These are phyloP conservation scores for Calliopum simillimum DNA, from an alignment of 2,888 invertebrate genomes.

Conservation along the genomic window DNA sequence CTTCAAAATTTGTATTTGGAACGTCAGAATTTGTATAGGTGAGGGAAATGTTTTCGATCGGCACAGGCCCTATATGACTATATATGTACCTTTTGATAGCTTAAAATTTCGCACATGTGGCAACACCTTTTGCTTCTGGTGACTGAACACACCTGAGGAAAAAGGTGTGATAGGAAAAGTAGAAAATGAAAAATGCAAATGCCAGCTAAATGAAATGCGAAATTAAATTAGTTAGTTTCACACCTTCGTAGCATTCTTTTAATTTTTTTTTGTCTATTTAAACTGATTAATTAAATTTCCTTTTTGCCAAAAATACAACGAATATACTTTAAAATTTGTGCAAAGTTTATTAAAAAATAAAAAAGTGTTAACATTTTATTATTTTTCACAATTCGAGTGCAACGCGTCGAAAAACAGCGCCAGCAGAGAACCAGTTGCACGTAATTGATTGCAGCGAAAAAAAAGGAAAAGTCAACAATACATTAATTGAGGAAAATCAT, in stretches of 20 bases:
- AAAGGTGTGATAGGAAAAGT: background rate
- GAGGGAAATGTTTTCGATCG: too few species aligned
- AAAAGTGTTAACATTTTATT: background rate
- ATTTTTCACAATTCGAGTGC: too few species aligned
- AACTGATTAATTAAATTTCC: background rate
- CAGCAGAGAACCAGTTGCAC: constrained; percentile 14
- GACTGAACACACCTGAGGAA: constrained; percentile 22
- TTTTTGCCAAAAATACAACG: background rate
- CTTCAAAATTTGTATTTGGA: too few species aligned
- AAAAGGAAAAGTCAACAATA: constrained; percentile 51
- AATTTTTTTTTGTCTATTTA: constrained; percentile 15
- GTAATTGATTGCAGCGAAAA: constrained; percentile 13
- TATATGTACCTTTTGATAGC: too few species aligned
- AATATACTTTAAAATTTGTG: background rate
- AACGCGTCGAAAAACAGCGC: background rate
- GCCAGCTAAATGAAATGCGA: constrained; percentile 21
- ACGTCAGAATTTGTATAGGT: too few species aligned
- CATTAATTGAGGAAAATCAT: constrained; percentile 33
- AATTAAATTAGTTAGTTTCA: constrained; percentile 5
- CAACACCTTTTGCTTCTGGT: background rate
- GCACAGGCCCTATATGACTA: too few species aligned
- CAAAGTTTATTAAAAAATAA: background rate
- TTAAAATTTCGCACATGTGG: too few species aligned
- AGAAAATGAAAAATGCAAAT: constrained; percentile 6
- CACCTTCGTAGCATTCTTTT: constrained; percentile 13